phyloP scores from a whole-genome alignment of 1,140 invertebrate species.

The Musca domestica region DNA sequence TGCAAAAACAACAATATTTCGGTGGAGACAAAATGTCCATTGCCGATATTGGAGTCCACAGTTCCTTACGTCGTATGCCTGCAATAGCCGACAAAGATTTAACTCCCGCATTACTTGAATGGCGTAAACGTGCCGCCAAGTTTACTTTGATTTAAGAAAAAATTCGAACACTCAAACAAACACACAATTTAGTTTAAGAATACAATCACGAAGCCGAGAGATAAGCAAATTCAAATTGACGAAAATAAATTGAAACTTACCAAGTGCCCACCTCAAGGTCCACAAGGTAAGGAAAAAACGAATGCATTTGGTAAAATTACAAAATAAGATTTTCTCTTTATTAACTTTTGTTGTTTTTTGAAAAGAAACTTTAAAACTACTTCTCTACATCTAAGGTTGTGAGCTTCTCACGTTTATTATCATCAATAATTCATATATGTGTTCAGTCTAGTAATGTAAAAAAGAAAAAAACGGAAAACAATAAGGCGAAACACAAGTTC shows the following conservation, averaged over 20 bases:
- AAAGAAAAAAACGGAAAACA: conserved; percentile 6
- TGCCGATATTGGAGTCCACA: conserved; percentile 49
- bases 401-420: too few relatives aligned
- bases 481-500: not conserved
- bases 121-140: conserved; percentile 45
- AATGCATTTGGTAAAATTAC: not conserved
- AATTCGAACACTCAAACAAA: not conserved
- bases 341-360: too few relatives aligned
- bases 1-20: conserved; percentile 47
- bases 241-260: too few relatives aligned
- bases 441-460: conserved; percentile 13
- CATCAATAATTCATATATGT: not conserved
- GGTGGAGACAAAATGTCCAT: conserved; percentile 45
- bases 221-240: too few relatives aligned
- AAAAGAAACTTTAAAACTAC: too few relatives aligned
- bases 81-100: conserved; percentile 43
- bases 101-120: conserved; percentile 43
- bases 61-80: conserved; percentile 48
- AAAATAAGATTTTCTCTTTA: not conserved
- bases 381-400: too few relatives aligned
- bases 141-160: conserved; percentile 41
- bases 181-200: conserved; percentile 1
- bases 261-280: too few relatives aligned
- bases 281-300: too few relatives aligned
- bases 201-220: not conserved